Evolutionary conservation across 2,113 vertebrate species (phyloP), one percentile per base, ranked within the genome.

Genomic region (Sciurus niger): DNA sequence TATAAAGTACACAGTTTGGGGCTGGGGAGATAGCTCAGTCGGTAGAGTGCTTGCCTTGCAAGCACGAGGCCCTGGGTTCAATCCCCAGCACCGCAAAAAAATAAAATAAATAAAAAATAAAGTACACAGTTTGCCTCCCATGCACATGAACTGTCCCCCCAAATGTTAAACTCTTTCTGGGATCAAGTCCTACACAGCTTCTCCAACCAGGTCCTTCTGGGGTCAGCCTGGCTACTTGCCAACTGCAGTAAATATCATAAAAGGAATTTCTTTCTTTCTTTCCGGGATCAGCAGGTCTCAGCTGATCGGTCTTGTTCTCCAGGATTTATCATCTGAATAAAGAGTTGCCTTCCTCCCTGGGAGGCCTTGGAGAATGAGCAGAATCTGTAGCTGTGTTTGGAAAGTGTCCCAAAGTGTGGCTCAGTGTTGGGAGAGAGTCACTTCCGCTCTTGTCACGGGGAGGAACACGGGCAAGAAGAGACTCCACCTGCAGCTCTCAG

Each of bases 231-330:
- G 95, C 87, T 70, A 73, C 40, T 92, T 17, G 20, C 86, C 95
- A 92, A 53, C 34, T 77, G 76, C 53, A 70, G 72, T 60, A 92
- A 95, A 55, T 90, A 82, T 79, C 48, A 72, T 68, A 89, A 96
- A 96, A 95, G 78, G 84, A 92, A 65, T 93, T 84, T 93, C 73
- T 90, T 96, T 93, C 73, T 90, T 96, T 92, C 72, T 95, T 94
- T 96, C 92, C 79, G 72, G 74, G 53, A 95, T 86, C 85, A 84
- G 79, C 83, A 86, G 43, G 92, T 93, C 87, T 90, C 60, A 20
- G 82, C 34, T 60, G 63, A 93, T 96, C 30, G 28, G 82, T 74
- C 63, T 22, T 68, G 70, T 48, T 94, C 96, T 79, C 90, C 85
- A 73, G 72, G 84, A 79, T 78, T 78, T 84, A 65, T 87, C 60